Evolutionary conservation across 2,888 invertebrate species (phyloP).

Genomic region (Hermaeophaga mercurialis): DNA sequence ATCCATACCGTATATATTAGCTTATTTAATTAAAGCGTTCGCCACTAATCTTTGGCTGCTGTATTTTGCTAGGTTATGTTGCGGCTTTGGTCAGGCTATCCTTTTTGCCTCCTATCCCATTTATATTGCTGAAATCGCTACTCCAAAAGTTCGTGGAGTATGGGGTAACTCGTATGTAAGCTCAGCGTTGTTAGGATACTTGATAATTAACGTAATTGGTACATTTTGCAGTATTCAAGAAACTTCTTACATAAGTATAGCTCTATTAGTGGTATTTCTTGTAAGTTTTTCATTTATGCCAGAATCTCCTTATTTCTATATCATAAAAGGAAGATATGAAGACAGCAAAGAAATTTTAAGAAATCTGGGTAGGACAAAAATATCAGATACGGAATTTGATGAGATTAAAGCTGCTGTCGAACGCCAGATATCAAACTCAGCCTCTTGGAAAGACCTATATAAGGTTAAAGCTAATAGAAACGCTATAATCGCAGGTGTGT

Average conservation of each 20-base stretch:
- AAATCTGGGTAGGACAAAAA: constrained; percentile 37
- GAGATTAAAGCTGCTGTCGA: constrained; percentile 42
- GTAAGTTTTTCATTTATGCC: constrained; percentile 65
- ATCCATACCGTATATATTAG: background rate
- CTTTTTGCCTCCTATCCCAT: constrained; percentile 42
- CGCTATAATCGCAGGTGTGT: constrained; percentile 43
- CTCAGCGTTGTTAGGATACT: constrained; percentile 42
- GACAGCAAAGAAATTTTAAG: constrained; percentile 41
- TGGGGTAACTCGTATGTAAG: constrained; percentile 46
- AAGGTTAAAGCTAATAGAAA: constrained; percentile 43
- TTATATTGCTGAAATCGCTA: constrained; percentile 47
- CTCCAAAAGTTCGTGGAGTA: constrained; percentile 45
- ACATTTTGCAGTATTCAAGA: constrained; percentile 61
- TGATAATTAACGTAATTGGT: constrained; percentile 59
- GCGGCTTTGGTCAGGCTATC: background rate
- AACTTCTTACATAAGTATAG: constrained; percentile 62
- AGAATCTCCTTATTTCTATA: constrained; percentile 56
- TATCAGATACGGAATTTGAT: constrained; percentile 42
- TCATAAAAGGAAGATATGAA: constrained; percentile 40
- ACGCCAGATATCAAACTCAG: constrained; percentile 47
- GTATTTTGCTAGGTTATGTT: background rate
- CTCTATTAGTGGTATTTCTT: constrained; percentile 64
- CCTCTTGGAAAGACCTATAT: constrained; percentile 46
- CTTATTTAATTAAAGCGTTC: background rate
- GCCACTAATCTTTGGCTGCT: background rate